phyloP scores from a whole-genome alignment of 2,888 invertebrate species.

The Cheilosia grossa region DNA sequence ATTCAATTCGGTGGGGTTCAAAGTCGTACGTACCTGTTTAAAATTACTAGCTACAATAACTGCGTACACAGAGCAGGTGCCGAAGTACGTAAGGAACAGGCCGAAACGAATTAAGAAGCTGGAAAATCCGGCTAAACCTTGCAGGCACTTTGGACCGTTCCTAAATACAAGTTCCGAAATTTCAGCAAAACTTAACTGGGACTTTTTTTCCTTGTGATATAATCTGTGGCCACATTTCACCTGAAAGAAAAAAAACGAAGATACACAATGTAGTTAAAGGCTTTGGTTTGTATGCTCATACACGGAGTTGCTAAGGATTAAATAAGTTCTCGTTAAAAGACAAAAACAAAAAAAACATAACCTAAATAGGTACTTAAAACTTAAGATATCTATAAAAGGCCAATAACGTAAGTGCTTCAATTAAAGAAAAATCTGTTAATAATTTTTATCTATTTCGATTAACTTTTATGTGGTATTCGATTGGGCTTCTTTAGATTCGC shows the following conservation, averaged over 20 bases:
- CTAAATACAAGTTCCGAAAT: conserved; percentile 92
- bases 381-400: too few species aligned
- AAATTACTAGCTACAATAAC: conserved; percentile 96
- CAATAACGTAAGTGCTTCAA: too few species aligned
- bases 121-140: conserved; percentile 85
- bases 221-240: conserved; percentile 92
- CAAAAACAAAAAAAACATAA: too few species aligned
- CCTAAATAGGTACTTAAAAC: too few species aligned
- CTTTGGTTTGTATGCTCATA: too few species aligned
- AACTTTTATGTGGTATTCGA: too few species aligned
- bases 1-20: background rate
- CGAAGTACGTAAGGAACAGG: conserved; percentile 95
- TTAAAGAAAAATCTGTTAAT: too few species aligned
- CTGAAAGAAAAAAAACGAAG: conserved; percentile 82
- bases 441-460: too few species aligned
- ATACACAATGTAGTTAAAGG: background rate
- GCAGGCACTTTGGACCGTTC: conserved; percentile 89
- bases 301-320: too few species aligned
- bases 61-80: conserved; percentile 98
- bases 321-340: too few species aligned
- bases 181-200: conserved; percentile 93
- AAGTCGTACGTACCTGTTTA: conserved; percentile 84
- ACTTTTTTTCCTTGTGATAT: conserved; percentile 88
- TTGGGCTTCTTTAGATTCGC: too few species aligned
- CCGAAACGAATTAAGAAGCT: conserved; percentile 81